Base-by-base conservation (phyloP, 1,140 invertebrate genomes). In the Mycetomoellerius zeteki region DNA sequence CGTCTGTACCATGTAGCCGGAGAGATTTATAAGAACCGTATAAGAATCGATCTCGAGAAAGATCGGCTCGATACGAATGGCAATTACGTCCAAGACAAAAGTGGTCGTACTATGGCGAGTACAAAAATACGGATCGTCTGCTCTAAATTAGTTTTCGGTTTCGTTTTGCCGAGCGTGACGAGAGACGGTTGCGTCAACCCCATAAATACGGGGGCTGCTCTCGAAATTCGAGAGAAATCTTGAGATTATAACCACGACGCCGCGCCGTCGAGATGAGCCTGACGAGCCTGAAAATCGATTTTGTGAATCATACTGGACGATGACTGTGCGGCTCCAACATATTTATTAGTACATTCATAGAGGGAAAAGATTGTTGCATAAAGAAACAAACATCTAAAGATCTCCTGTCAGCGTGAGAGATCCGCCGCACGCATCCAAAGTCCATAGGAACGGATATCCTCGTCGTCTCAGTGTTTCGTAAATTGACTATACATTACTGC, bases 1-100 rank as follows among this genome's bases (percentile, higher is more conserved):
- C 37, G 54, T 30, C 69, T 80, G n/a, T 60, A 24, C 52, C 80
- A 62, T 56, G 52, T 65, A 54, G 60, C 73, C 27, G n/a, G 54
- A 47, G 43, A 85, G 89, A 90, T 90, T 89, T 87, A 76, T 85
- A 87, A 43, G 19, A 21, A 56, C 8, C 78, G 60, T 30, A n/a
- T n/a, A n/a, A n/a, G n/a, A 47, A 78, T 62, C 78, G 54, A 87
- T 87, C 65, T 84, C 52, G 56, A 52, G 84, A 67, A 86, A 86
- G 58, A 87, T 89, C 8, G 8, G 8, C 37, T 50, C 54, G 76
- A 54, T 54, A 58, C 50, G 50, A n/a, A n/a, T n/a, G n/a, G n/a
- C n/a, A n/a, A n/a, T n/a, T n/a, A n/a, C n/a, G n/a, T n/a, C 24
- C 76, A 21, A 54, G 54, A 86, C 58, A 65, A 60, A 78, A 43